phyloP scores from a whole-genome alignment of 2,797 vertebrate genomes.

The Meriones psammophilus region DNA sequence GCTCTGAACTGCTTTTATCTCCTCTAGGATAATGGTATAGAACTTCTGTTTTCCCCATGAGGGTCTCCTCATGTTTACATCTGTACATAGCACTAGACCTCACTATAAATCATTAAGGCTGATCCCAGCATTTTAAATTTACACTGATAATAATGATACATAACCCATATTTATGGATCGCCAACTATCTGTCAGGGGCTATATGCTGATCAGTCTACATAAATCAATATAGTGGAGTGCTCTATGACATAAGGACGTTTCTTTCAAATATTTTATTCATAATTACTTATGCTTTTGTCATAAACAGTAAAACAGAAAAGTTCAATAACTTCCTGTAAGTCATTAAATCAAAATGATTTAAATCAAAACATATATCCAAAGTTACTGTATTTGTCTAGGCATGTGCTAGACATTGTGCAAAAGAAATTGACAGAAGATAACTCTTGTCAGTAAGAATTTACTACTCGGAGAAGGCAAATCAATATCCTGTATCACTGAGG shows the following conservation, averaged over 20 bases:
- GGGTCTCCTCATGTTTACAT: neutral
- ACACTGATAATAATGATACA: neutral
- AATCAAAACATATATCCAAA: conserved; percentile 68
- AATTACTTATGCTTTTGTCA: conserved; percentile 58
- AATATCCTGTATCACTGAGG: conserved; percentile 67
- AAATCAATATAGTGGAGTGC: conserved; percentile 37
- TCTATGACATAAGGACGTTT: neutral
- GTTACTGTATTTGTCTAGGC: conserved; percentile 45
- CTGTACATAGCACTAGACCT: neutral
- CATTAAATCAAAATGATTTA: conserved; percentile 58
- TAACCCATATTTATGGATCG: neutral
- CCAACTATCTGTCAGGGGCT: neutral
- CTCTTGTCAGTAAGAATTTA: conserved; percentile 71
- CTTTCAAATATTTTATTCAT: conserved; percentile 34
- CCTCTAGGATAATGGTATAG: neutral
- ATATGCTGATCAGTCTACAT: neutral
- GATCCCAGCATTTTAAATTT: conserved; percentile 44
- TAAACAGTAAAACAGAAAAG: conserved; percentile 61
- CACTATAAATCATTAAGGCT: neutral
- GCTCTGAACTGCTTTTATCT: neutral
- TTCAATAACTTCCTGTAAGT: conserved; percentile 65
- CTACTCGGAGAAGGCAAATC: conserved; percentile 61
- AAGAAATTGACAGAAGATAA: conserved; percentile 68
- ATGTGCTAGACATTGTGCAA: conserved; percentile 38
- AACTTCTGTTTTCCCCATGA: neutral